Base-by-base conservation (phyloP, 2,888 invertebrate genomes). In the Drosophila helvetica region DNA sequence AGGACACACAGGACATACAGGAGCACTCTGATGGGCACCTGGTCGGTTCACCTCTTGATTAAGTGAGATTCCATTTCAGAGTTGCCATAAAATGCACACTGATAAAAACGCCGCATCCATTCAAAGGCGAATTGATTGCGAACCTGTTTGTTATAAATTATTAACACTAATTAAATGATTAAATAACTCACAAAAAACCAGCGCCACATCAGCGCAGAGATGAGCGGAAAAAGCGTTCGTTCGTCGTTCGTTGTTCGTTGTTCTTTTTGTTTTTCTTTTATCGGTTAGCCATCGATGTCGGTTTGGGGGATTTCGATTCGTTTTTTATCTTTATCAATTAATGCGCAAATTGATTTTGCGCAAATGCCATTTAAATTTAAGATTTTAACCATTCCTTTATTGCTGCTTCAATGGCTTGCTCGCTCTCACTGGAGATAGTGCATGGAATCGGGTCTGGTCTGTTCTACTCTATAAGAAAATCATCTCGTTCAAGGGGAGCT, bases 151-250 rank as follows among this genome's bases (percentile, higher is more conserved):
- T 48, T 50, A 65, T 74, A 66, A 71, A 71, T 71, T 71, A 71
- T 71, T 71, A 74, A 71, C 74, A 57, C 74, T 74, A 71, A 71
- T 71, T 71, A 65, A 74, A 71, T 71, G 74, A 71, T 71, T 71
- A 74, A 71, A 71, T 71, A 69, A 72, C 73, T 72, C 17, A 56
- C 45, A 52, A 57, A 43, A 33, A 42, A 43, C 18, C 47, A 25
- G 42, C 15, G 10, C 7, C n/a, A 43, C 18, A 10, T n/a, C 5
- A 48, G 17, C 9, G 50, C 10, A 9, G n/a, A 6, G 18, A 25
- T 18, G 22, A 38, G 19, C 42, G 54, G 19, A 46, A 46, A n/a
- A 15, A n/a, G 17, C 27, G 27, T 27, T 27, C 25, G 15, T 33
- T 33, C 22, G 22, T 22, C 3, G 22, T 33, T 12, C 3, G 12